Evolutionary conservation across 1,140 invertebrate species (phyloP).

Genomic region (Halictus rubicundus): DNA sequence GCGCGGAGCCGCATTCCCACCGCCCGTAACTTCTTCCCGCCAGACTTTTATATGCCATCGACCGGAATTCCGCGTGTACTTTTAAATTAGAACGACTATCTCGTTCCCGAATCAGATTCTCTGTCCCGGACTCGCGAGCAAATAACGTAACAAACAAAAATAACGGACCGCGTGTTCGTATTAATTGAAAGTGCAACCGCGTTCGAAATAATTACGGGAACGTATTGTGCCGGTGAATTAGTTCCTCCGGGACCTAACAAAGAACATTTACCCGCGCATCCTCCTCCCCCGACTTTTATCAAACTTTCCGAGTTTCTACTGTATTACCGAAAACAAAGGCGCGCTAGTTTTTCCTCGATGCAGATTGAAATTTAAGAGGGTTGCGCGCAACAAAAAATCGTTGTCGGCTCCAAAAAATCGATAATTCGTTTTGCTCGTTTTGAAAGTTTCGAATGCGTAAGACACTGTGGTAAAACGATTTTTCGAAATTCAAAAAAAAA

Average conservation of each 20-base stretch:
- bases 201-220: background rate
- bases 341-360: too few species aligned
- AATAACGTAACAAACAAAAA: background rate
- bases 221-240: background rate
- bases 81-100: conserved; percentile 25
- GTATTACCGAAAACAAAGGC: too few species aligned
- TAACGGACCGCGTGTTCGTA: background rate
- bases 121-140: background rate
- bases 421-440: too few species aligned
- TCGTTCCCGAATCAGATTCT: background rate
- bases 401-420: too few species aligned
- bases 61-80: conserved; percentile 15
- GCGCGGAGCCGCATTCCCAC: background rate
- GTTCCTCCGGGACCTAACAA: background rate
- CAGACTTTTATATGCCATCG: conserved; percentile 19
- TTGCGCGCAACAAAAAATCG: too few species aligned
- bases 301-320: too few species aligned
- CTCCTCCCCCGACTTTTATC: too few species aligned
- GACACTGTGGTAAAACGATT: too few species aligned
- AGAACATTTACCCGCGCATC: background rate
- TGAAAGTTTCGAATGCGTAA: too few species aligned
- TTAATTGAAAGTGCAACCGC: background rate
- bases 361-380: too few species aligned
- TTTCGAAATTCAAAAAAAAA: too few species aligned
- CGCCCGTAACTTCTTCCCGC: conserved; percentile 10